phyloP scores from a whole-genome alignment of 1,140 invertebrate species.

The Propsilocerus akamusi region DNA sequence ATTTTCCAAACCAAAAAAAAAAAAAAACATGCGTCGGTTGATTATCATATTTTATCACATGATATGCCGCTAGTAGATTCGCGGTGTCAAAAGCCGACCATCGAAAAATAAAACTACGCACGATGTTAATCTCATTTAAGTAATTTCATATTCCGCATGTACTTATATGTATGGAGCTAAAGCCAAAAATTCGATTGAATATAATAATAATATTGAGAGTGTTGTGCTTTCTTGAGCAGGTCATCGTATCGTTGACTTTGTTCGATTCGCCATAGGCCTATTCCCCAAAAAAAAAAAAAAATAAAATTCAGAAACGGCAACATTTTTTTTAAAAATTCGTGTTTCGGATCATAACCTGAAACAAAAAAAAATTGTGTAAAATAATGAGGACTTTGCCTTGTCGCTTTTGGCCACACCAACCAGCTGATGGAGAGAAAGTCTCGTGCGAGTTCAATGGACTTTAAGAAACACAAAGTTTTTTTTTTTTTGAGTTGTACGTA shows the following conservation, averaged over 20 bases:
- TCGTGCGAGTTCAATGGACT: background rate
- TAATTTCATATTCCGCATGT: too few relatives aligned
- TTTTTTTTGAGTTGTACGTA: slow-evolving; percentile 4
- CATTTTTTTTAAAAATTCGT: background rate
- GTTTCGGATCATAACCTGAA: background rate
- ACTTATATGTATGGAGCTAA: too few relatives aligned
- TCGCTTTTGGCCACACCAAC: background rate
- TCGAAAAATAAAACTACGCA: too few relatives aligned
- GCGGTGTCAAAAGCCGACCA: too few relatives aligned
- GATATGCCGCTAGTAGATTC: too few relatives aligned
- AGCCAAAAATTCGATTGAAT: too few relatives aligned
- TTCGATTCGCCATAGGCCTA: background rate
- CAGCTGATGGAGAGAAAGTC: slow-evolving; percentile 3
- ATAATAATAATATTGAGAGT: too few relatives aligned
- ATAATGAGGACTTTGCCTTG: background rate
- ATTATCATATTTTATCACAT: too few relatives aligned
- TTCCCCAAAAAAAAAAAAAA: background rate
- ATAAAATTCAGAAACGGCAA: background rate
- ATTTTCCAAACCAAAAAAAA: background rate
- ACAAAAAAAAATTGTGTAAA: background rate
- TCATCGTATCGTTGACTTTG: background rate
- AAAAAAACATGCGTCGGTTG: background rate
- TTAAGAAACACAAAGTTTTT: background rate
- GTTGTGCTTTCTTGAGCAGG: too few relatives aligned
- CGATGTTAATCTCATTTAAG: too few relatives aligned